Evolutionary conservation across 2,888 invertebrate species (phyloP).

Genomic region (Oscheius sp.): DNA sequence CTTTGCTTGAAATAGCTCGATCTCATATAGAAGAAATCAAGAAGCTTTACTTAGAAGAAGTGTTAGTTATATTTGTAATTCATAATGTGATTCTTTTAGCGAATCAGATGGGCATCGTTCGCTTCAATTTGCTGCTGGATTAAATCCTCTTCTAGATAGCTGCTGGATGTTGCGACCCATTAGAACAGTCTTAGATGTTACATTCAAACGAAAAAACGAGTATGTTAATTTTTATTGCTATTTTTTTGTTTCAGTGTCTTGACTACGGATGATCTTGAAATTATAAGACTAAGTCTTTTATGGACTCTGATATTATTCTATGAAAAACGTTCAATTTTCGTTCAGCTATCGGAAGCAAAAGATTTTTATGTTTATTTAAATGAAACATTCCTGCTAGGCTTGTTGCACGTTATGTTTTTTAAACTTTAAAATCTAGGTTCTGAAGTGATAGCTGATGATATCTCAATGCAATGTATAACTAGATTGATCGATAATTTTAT

Average conservation of each 20-base stretch:
- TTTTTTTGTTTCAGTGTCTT: slow-evolving; percentile 35
- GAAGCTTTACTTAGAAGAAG: slow-evolving; percentile 62
- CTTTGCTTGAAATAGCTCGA: slow-evolving; percentile 50
- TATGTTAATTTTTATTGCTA: slow-evolving; percentile 15
- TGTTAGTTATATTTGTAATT: slow-evolving; percentile 42
- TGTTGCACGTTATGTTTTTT: not conserved
- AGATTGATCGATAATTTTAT: slow-evolving; percentile 50
- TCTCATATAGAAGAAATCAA: slow-evolving; percentile 57
- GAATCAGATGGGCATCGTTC: slow-evolving; percentile 27
- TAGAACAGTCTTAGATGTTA: slow-evolving; percentile 56
- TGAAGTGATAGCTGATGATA: slow-evolving; percentile 53
- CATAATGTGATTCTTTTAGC: slow-evolving; percentile 15
- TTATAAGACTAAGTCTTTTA: slow-evolving; percentile 58
- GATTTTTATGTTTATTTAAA: slow-evolving; percentile 59
- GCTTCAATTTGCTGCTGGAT: slow-evolving; percentile 54
- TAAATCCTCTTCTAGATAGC: slow-evolving; percentile 59
- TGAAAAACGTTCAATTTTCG: slow-evolving; percentile 51
- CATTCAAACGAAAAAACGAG: slow-evolving; percentile 25
- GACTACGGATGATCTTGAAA: slow-evolving; percentile 60
- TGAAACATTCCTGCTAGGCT: slow-evolving; percentile 60
- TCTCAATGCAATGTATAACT: slow-evolving; percentile 35
- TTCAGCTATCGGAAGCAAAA: slow-evolving; percentile 46
- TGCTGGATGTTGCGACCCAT: slow-evolving; percentile 64
- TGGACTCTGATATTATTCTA: slow-evolving; percentile 56
- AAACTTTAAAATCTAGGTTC: slow-evolving; percentile 36